Conservation (phyloP, 2,888 invertebrate species). For the Drosophila anomelani region DNA sequence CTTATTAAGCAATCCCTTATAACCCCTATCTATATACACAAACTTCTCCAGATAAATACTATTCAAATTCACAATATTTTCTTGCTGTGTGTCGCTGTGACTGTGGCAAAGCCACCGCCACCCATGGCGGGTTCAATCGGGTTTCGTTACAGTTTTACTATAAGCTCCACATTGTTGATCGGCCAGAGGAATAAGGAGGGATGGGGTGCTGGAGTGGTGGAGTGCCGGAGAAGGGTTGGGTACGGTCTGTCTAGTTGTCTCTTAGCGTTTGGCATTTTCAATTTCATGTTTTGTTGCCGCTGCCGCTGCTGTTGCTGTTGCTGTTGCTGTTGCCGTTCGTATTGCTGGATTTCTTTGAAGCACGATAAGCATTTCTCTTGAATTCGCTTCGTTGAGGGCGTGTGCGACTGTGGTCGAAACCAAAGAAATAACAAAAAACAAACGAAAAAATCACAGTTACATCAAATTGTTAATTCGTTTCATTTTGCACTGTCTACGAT, state of each 20-base stretch:
- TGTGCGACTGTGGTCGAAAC: conserved; percentile 56
- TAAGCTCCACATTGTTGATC: conserved; percentile 60
- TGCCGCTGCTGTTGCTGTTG: conserved; percentile 40
- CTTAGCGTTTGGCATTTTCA: conserved; percentile 80
- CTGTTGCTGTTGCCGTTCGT: conserved; percentile 47
- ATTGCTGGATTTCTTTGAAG: conserved; percentile 74
- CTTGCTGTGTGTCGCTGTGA: neutral
- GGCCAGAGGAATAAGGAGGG: conserved; percentile 14
- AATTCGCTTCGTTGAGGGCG: conserved; percentile 80
- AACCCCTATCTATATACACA: neutral
- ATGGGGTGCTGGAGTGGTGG: conserved; percentile 4
- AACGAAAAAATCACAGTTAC: conserved; percentile 75
- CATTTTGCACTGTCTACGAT: conserved; percentile 74
- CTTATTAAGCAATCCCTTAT: neutral
- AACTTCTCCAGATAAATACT: neutral
- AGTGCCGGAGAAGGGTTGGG: conserved; percentile 24
- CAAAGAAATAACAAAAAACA: conserved; percentile 54
- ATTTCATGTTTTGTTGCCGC: conserved; percentile 71
- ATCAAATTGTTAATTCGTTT: conserved; percentile 81
- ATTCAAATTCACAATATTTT: neutral
- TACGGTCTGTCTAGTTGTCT: conserved; percentile 71
- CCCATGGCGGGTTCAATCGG: conserved; percentile 79
- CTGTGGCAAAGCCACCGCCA: conserved; percentile 63
- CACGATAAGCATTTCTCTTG: conserved; percentile 80
- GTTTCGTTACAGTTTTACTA: conserved; percentile 79